A percentile compares a stretch with the other conserved stretches of the same genome.
phyloP scores from a whole-genome alignment of 2,113 vertebrate species.

The Cynocephalus volans region DNA sequence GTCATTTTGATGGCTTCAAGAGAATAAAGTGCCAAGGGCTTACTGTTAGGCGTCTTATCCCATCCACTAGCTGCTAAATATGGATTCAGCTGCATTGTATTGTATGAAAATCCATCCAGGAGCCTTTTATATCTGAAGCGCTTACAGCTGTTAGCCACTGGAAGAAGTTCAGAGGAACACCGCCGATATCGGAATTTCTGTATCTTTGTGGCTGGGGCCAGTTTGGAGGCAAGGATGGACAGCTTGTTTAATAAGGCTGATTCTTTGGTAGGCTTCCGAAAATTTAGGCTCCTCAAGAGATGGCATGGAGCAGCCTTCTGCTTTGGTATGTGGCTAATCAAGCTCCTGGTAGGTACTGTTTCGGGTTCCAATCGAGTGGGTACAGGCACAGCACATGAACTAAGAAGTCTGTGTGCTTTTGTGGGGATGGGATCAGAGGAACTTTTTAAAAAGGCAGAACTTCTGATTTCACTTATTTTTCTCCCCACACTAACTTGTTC shows the following conservation, averaged over 20 bases:
- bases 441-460: slow-evolving; percentile 68
- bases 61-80: slow-evolving; percentile 83
- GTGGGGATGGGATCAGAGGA: slow-evolving; percentile 61
- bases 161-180: slow-evolving; percentile 83
- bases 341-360: slow-evolving; percentile 54
- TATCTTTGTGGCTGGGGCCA: slow-evolving; percentile 78
- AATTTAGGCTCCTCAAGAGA: slow-evolving; percentile 75
- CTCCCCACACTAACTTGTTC: slow-evolving; percentile 28
- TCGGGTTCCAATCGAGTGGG: not conserved
- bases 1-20: slow-evolving; percentile 83
- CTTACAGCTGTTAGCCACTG: slow-evolving; percentile 78
- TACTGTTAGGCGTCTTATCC: slow-evolving; percentile 84
- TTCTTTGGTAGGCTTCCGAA: slow-evolving; percentile 88
- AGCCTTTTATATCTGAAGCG: slow-evolving; percentile 84
- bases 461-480: slow-evolving; percentile 66
- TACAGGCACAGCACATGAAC: slow-evolving; percentile 34
- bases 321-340: slow-evolving; percentile 71
- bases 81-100: slow-evolving; percentile 83
- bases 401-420: slow-evolving; percentile 71
- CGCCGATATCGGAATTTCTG: slow-evolving; percentile 48
- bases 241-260: slow-evolving; percentile 86
- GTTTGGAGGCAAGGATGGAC: slow-evolving; percentile 86
- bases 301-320: slow-evolving; percentile 77
- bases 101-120: slow-evolving; percentile 87
- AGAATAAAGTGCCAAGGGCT: slow-evolving; percentile 86